Evolutionary conservation across 2,113 vertebrate genomes (phyloP), one percentile per base, ranked within the genome.

Genomic region (Protobothrops mucrosquamatus): DNA sequence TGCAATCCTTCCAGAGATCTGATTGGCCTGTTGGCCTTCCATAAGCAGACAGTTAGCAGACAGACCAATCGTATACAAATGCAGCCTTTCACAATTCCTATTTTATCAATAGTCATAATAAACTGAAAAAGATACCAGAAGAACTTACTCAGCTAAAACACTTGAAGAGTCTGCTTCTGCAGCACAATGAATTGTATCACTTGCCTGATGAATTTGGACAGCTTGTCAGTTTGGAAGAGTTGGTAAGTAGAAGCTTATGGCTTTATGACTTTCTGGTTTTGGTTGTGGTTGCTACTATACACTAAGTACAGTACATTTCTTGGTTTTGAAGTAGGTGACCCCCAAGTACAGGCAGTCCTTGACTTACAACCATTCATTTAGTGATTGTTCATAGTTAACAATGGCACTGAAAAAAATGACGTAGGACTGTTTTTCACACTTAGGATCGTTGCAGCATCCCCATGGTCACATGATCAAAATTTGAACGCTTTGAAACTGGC

Each of bases 121-220:
- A 98, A 91, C 96, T 99, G 97, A 97, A 93, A 81, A 96, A 96
- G 2, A 93, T 99, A 74, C 99, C 99, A 0, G 95, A 97, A 91
- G 98, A 99, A 94, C 59, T 99, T 93, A 97, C 95, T 93, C 94
- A 96, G 56, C 96, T 99, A 93, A 97, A 96, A 29, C 98, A 94
- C n/a, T 97, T 99, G 90, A 97, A 94, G 90, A 98, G 97, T 93
- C 97, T 99, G 0, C 98, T 98, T 46, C 93, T 99, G 22, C 98
- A 99, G 89, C 97, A 99, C 96, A 99, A 99, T 87, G 97, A 98
- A 93, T 96, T 99, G 46, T 97, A 97, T 14, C 92, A 85, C 46
- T 94, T 99, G 54, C 98, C 99, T 0, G 97, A 98, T 55, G 98
- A 98, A 46, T 97, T 99, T 92, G 98, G 98, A 26, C 97, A 98